Evolutionary conservation across 1,140 invertebrate genomes (phyloP), one percentile per base, ranked within the genome.

Genomic region (Drosophila sucinea): DNA sequence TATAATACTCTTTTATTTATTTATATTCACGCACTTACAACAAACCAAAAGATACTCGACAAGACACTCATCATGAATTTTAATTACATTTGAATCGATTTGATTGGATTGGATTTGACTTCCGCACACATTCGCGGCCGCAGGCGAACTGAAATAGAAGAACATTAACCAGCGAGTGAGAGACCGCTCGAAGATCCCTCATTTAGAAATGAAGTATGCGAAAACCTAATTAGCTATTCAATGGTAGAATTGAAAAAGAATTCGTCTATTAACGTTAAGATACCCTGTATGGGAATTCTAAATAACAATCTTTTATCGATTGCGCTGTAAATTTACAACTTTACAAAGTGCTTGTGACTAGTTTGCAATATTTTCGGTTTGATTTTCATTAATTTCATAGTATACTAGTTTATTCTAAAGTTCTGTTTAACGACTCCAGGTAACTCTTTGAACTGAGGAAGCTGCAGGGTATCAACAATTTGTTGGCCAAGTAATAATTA

Each of bases 51-150:
- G n/a, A 73, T 55, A 40, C 65, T 78, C 32, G 56, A 25, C 33
- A 83, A 67, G 61, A 30, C 55, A 65, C 54, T 47, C 83, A 89
- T 89, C 11, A 25, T 83, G 84, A 87, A 83, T 83, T 67, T 67
- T 62, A 70, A 87, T 80, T n/a, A 25, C 7, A 32, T 60, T 7
- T 47, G 51, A 32, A 33, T 79, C 68, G 68, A 66, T 44, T 60
- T 29, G 44, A 63, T 54, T 6, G 33, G n/a, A 47, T 47, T 1
- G 17, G 44, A 6, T 25, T 27, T 8, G 54, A 77, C 73, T 81
- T 84, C 66, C 65, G 84, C 23, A 55, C 73, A 81, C 84, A 73
- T 84, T 73, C 74, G 51, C 51, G 78, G 11, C 61, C 64, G 40
- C 8, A 57, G 56, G 2, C 23, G 60, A 65, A 89, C 84, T 89